Base-by-base conservation (phyloP, 2,888 invertebrate genomes). In the Eupithecia tripunctaria region DNA sequence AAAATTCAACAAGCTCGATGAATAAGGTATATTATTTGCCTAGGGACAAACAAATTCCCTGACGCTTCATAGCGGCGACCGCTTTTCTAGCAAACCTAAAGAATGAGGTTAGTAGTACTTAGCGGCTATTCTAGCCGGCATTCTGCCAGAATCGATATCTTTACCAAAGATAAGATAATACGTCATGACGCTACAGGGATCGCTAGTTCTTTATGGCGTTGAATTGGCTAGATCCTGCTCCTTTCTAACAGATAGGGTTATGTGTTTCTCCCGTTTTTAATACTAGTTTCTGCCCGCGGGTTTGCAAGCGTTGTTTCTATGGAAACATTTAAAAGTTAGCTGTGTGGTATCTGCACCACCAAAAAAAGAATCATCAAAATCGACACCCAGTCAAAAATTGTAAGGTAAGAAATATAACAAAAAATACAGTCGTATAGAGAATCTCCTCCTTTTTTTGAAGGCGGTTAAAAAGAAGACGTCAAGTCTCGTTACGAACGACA, bases 111-210 rank as follows among this genome's bases (percentile, higher is more conserved):
- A 29, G 60, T 60, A 43, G 43, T 71, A 62, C 71, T 71, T 66
- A 66, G 21, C 43, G 47, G 66, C 27, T 36, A 62, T 71, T 56
- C 56, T 47, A 67, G 18, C 38, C 8, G 71, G 71, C 67, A 25
- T 63, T 56, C 38, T 41, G 67, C 71, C 71, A 67, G 56, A 68
- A 71, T 71, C 67, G 29, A 71, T 71, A 71, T 18, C 36, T 14
- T 51, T 62, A n/a, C 36, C 67, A 66, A 63, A 56, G 63, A 68
- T 68, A 67, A 67, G 63, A 56, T 67, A 67, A 71, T 71, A 67
- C 62, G 60, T 67, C 62, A 63, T 21, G 12, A 63, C 36, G 32
- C 63, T 63, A 36, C n/a, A 36, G 63, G 63, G 36, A 63, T 63
- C n/a, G 8, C 29, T 29, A 5, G 60, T 36, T n/a, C 36, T 63